Conservation (phyloP, 2,113 vertebrate species). For the Lichenostomus cassidix region DNA sequence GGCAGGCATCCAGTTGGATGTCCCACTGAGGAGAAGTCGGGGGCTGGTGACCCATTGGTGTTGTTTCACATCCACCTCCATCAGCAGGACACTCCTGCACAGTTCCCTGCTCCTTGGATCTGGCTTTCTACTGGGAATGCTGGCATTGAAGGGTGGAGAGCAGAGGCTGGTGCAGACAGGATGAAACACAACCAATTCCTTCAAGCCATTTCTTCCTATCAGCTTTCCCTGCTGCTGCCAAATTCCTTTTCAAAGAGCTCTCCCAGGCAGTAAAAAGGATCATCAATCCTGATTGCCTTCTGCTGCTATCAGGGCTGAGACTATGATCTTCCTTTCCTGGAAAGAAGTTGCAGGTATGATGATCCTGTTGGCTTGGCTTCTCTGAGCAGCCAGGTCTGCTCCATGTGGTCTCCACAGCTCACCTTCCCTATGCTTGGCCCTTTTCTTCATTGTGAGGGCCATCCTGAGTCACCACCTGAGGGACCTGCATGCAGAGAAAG, state of each 20-base stretch:
- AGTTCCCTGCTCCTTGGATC: neutral
- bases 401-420: neutral
- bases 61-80: neutral
- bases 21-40: neutral
- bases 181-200: neutral
- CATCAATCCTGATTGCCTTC: slow-evolving; percentile 37
- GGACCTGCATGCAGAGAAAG: neutral
- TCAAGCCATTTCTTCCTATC: neutral
- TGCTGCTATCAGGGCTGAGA: neutral
- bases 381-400: neutral
- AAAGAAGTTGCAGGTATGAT: neutral
- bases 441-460: neutral
- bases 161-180: neutral
- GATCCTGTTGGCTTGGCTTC: neutral
- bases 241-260: slow-evolving; percentile 23
- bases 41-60: neutral
- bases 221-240: slow-evolving; percentile 28
- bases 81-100: neutral
- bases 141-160: neutral
- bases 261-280: slow-evolving; percentile 17
- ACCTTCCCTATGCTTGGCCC: rapidly evolving
- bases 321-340: neutral
- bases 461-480: neutral
- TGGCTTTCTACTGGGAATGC: neutral
- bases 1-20: neutral